A percentile compares a stretch with the other conserved stretches of the same genome.
Evolutionary conservation across 2,888 invertebrate species (phyloP).

Genomic region (Pardosa pseudoannulata): DNA sequence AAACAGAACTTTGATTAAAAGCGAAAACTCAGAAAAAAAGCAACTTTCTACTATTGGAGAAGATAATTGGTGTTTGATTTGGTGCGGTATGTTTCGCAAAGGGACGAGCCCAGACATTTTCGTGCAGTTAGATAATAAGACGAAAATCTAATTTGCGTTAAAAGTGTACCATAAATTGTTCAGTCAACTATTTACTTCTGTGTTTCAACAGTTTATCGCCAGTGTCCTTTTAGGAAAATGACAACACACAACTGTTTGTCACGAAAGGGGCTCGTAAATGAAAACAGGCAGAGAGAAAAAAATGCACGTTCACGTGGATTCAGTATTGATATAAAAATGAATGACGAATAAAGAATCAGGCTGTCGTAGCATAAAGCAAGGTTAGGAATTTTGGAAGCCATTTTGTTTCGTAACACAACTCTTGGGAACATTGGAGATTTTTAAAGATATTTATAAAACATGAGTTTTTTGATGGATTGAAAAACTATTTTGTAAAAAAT

Average conservation of each 20-base stretch:
- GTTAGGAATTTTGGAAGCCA: not conserved
- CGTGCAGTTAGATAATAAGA: not conserved
- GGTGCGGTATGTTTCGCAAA: not conserved
- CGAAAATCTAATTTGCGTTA: not conserved
- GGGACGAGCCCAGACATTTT: not conserved
- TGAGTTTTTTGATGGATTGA: too few species aligned
- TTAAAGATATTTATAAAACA: too few species aligned
- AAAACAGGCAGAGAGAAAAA: not conserved
- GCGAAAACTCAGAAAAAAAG: too few species aligned
- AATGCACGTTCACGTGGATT: too few species aligned
- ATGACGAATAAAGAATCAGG: too few species aligned
- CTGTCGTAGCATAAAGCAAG: too few species aligned
- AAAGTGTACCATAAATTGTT: not conserved
- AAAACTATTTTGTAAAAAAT: too few species aligned
- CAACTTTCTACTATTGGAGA: not conserved
- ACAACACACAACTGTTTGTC: not conserved
- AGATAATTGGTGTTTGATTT: too few species aligned
- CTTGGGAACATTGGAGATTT: too few species aligned
- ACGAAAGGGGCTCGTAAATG: not conserved
- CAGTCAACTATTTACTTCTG: not conserved
- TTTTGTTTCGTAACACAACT: not conserved
- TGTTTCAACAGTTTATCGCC: constrained; percentile 7
- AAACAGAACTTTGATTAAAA: too few species aligned
- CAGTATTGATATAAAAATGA: too few species aligned
- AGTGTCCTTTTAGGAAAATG: not conserved